These are phyloP conservation scores for Atta colombica DNA, from an alignment of 1,140 invertebrate species.

Conservation along the genomic window DNA sequence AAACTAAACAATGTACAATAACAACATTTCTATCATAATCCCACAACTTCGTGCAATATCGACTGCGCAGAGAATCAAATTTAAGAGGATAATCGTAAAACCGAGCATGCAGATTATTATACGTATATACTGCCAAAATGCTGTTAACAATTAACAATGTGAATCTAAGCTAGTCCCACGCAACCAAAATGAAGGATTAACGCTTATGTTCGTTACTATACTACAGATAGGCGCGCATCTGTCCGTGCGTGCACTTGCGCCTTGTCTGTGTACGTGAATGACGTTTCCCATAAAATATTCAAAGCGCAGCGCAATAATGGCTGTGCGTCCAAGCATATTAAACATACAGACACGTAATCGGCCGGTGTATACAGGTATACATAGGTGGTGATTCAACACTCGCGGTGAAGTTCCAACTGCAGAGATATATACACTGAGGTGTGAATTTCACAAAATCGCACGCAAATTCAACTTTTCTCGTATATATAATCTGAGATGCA, in stretches of 20 bases:
- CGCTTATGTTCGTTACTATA: slow-evolving; percentile 45
- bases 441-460: slow-evolving; percentile 69
- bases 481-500: slow-evolving; percentile 65
- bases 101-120: slow-evolving; percentile 5
- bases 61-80: slow-evolving; percentile 12
- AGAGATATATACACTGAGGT: slow-evolving; percentile 58
- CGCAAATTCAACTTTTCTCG: slow-evolving; percentile 50
- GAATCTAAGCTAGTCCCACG: slow-evolving; percentile 48
- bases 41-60: slow-evolving; percentile 6
- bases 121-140: slow-evolving; percentile 23
- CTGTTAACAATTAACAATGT: slow-evolving; percentile 37
- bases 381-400: slow-evolving; percentile 71
- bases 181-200: slow-evolving; percentile 66
- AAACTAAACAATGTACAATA: neutral
- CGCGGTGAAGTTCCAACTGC: slow-evolving; percentile 60
- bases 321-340: slow-evolving; percentile 75
- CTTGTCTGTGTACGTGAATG: slow-evolving; percentile 56
- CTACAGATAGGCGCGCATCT: neutral
- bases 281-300: slow-evolving; percentile 73
- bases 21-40: neutral
- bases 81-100: slow-evolving; percentile 42
- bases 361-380: slow-evolving; percentile 35
- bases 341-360: slow-evolving; percentile 74
- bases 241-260: neutral
- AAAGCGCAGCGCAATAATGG: slow-evolving; percentile 76